Evolutionary conservation across 2,797 vertebrate species (phyloP), one percentile per base, ranked within the genome.

Genomic region (Pogonophryne albipinna): DNA sequence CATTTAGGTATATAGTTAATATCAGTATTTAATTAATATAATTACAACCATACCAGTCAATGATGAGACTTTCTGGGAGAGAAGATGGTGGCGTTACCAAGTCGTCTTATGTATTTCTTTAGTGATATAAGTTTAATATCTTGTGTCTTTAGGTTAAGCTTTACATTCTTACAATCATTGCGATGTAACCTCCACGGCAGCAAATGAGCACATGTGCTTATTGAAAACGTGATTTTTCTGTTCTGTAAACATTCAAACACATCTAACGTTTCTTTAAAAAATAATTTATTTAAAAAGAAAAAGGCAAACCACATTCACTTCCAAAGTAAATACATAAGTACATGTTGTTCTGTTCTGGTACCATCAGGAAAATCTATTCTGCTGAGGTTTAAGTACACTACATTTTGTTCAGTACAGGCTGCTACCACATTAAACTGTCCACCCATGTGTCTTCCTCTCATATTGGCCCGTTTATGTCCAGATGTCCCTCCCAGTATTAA

Each of bases 401-500:
- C 20, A 66, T 82, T 52, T 53, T 56, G n/a, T 74, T 66, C 47
- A 66, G 62, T 56, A 49, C 16, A 47, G 41, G 13, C 51, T 66
- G 31, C 2, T 0, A 19, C 12, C 66, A 64, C 41, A 3, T 49
- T 1, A 47, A 19, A 44, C 16, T 51, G 11, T 15, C 13, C 5
- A 2, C 6, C 9, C 12, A 11, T 52, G 20, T 64, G 64, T 59
- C 46, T 63, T 16, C 0, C 3, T 66, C 47, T 62, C 27, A 56
- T 12, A 14, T 7, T 17, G 41, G 13, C n/a, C n/a, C n/a, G n/a
- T n/a, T n/a, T n/a, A 34, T 20, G 56, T 62, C 47, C 57, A 51
- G 38, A 41, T 49, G 45, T 71, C 55, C 62, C 61, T 66, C 63
- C 66, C 57, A 38, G 67, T 85, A 52, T 62, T 42, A 67, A 14